Base-by-base conservation (phyloP, 2,113 vertebrate species). In the Turdus rufiventris region DNA sequence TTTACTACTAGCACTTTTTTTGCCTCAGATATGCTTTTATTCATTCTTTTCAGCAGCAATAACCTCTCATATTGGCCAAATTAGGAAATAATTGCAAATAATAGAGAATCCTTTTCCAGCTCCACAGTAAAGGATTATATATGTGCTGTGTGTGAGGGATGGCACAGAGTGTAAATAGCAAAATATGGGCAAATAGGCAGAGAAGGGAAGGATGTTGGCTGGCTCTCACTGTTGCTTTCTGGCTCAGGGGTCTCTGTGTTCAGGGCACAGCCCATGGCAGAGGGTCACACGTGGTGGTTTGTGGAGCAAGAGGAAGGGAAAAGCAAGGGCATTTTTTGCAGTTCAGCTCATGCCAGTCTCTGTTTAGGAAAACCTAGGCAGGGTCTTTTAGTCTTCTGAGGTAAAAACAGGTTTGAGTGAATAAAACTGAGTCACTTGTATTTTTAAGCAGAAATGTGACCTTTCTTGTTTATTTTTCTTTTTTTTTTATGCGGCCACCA, bases 21-120 rank as follows among this genome's bases (percentile, higher is more conserved):
- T 93, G 53, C 80, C 93, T 92, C 93, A 93, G 82, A 96, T 97
- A 91, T 79, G 71, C 87, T 97, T 97, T 97, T 97, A 96, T 97
- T 96, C 93, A 95, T 96, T 96, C 94, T 93, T 95, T 86, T 91
- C 96, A 95, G 95, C 95, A 96, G 94, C 96, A 95, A 93, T 94
- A 97, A 94, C 92, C 92, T 95, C 96, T 88, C 84, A 94, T 97
- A 96, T 95, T 92, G 97, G 93, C 90, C 79, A 96, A 95, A 98
- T 96, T 97, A 95, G 89, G 86, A 96, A 95, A 97, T 96, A 97
- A 97, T 96, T 97, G 80, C 94, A 97, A 97, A 95, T 97, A 83
- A 94, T 91, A 97, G 96, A 94, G 91, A 95, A 93, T 89, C 83
- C 67, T 85, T 96, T 93, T 92, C 86, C 77, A 88, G 90, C 80